phyloP scores from a whole-genome alignment of 2,113 vertebrate species.

The Cyanistes caeruleus region DNA sequence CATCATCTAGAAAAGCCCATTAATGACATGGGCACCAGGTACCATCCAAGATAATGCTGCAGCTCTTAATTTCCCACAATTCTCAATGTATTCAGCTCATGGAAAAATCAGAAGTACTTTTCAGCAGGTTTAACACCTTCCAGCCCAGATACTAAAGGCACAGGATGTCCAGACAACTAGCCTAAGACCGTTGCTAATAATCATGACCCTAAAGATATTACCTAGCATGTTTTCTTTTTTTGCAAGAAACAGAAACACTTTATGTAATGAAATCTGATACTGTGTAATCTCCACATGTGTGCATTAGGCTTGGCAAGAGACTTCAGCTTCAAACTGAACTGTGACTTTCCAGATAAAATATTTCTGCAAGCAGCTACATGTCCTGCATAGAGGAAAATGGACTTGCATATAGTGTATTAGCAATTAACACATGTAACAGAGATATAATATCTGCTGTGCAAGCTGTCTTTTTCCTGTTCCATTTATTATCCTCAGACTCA shows the following conservation, averaged over 20 bases:
- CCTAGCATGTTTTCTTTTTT: not conserved
- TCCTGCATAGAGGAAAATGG: not conserved
- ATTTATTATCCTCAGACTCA: not conserved
- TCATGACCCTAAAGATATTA: not conserved
- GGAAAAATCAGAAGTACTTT: not conserved
- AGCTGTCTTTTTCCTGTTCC: not conserved
- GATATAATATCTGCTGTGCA: not conserved
- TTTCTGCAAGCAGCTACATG: not conserved
- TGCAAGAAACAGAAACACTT: not conserved
- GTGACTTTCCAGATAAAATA: not conserved
- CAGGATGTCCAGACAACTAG: not conserved
- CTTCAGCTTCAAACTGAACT: not conserved
- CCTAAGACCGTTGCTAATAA: not conserved
- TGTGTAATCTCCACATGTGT: fast-evolving
- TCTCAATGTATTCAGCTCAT: not conserved
- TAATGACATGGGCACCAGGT: not conserved
- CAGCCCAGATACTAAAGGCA: not conserved
- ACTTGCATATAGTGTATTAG: not conserved
- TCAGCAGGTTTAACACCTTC: not conserved
- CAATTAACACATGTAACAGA: not conserved
- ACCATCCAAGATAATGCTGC: not conserved
- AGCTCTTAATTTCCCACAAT: not conserved
- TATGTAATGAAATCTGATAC: not conserved
- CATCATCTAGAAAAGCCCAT: not conserved
- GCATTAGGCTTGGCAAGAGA: not conserved